Evolutionary conservation across 2,797 vertebrate genomes (phyloP), one percentile per base, ranked within the genome.

Genomic region (Myotis pilosus): DNA sequence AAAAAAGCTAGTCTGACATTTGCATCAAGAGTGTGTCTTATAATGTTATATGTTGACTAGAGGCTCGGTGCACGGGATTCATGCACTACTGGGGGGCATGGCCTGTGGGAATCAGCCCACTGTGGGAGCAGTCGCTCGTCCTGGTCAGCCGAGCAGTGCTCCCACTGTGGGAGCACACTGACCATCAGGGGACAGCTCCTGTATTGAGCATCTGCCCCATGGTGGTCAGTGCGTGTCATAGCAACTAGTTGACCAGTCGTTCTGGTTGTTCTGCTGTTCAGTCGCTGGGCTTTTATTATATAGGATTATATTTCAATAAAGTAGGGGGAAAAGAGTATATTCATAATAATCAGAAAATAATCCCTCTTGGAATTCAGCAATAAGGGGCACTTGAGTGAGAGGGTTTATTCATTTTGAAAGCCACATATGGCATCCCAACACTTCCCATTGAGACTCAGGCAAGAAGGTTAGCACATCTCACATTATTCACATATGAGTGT

Each of bases 331-430:
- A 28, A 30, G 44, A 60, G 11, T 20, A 6, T 76, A 30, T 60
- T 44, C 33, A 17, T 74, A 71, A 53, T 41, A 92, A 69, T 64
- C 74, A 76, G 74, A 64, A 80, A 53, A 53, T 16, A 69, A 69
- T 57, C 44, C 13, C 62, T 57, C 23, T 87, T 76, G 38, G 41
- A 90, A 76, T 92, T 89, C 57, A 76, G 69, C n/a, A 30, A 28
- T 66, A 33, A 84, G 8, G 30, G 49, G 20, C 62, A 20, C 28
- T 62, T 76, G 47, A 84, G 38, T 8, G 30, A 92, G 25, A 81
- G n/a, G 16, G 22, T 51, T 92, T 62, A 55, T 85, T 88, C 19
- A 78, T 88, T 60, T 41, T 84, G 79, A 75, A 92, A 88, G 53
- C 15, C 51, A 81, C n/a, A 64, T 4, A 33, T 38, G 23, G 51